A percentile compares a stretch with the other conserved stretches of the same genome.
These are phyloP conservation scores for Drosophila subpulchrella DNA, from an alignment of 1,140 invertebrate species.

Conservation along the genomic window DNA sequence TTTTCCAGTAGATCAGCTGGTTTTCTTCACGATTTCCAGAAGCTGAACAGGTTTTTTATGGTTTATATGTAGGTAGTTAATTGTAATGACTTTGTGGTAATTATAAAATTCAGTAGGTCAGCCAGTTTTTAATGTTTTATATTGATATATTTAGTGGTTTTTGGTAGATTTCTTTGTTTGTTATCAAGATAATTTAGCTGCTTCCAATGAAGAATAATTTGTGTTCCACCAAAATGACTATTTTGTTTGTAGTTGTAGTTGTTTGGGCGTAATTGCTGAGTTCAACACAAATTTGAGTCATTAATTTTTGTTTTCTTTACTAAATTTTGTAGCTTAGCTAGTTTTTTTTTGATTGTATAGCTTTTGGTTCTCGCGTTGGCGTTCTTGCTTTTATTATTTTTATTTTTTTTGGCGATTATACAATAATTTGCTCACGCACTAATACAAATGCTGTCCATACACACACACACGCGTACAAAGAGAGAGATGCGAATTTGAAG, in stretches of 20 bases:
- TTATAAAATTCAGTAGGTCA: slow-evolving; percentile 3
- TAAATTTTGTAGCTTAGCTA: slow-evolving; percentile 29
- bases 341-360: slow-evolving; percentile 30
- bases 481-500: slow-evolving; percentile 34
- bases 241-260: neutral
- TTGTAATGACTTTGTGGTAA: slow-evolving; percentile 2
- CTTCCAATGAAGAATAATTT: too few relatives aligned
- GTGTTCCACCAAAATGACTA: too few relatives aligned
- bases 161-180: neutral
- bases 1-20: neutral
- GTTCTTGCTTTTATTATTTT: slow-evolving; percentile 32
- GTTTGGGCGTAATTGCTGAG: neutral
- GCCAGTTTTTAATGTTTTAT: slow-evolving; percentile 1
- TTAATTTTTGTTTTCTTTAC: neutral
- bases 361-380: slow-evolving; percentile 32
- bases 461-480: slow-evolving; percentile 30
- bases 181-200: too few relatives aligned
- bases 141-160: neutral
- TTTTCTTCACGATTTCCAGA: neutral
- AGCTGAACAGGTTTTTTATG: slow-evolving; percentile 21
- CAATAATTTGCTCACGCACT: slow-evolving; percentile 69
- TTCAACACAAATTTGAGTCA: neutral
- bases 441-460: slow-evolving; percentile 34
- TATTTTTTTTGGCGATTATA: slow-evolving; percentile 73
- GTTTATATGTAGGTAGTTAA: slow-evolving; percentile 21